Conservation (phyloP, 2,113 vertebrate genomes). For the Phrynosoma platyrhinos region DNA sequence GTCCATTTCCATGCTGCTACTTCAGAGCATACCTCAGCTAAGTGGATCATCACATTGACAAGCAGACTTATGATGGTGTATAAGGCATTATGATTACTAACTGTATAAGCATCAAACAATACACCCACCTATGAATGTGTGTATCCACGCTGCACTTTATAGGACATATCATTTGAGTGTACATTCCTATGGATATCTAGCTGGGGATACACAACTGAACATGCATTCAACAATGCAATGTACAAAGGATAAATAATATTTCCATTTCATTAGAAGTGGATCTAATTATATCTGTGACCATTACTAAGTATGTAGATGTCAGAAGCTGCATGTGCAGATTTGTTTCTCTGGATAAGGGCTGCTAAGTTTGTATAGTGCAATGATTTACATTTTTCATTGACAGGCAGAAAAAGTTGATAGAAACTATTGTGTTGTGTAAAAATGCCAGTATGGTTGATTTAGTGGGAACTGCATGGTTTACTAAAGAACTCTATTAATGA, state of each 20-base stretch:
- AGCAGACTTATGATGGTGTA: not conserved
- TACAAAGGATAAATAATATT: not conserved
- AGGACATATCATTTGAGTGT: too few species aligned
- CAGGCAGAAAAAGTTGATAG: not conserved
- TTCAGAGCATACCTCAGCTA: too few species aligned
- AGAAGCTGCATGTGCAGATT: not conserved
- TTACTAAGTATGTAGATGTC: not conserved
- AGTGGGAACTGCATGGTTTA: not conserved
- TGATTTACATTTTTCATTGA: not conserved
- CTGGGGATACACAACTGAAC: too few species aligned
- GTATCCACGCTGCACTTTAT: too few species aligned
- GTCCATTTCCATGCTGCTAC: too few species aligned
- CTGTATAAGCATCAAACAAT: too few species aligned
- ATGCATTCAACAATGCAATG: too few species aligned
- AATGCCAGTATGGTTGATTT: not conserved
- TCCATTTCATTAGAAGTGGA: too few species aligned
- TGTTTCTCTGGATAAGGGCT: not conserved
- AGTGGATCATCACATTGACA: not conserved
- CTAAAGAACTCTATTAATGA: not conserved
- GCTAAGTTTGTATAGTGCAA: not conserved
- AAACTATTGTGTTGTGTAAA: not conserved
- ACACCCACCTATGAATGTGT: too few species aligned
- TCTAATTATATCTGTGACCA: not conserved
- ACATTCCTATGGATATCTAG: too few species aligned
- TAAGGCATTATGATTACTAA: not conserved